Evolutionary conservation across 1,140 invertebrate genomes (phyloP).

Genomic region (Eumaeus atala): DNA sequence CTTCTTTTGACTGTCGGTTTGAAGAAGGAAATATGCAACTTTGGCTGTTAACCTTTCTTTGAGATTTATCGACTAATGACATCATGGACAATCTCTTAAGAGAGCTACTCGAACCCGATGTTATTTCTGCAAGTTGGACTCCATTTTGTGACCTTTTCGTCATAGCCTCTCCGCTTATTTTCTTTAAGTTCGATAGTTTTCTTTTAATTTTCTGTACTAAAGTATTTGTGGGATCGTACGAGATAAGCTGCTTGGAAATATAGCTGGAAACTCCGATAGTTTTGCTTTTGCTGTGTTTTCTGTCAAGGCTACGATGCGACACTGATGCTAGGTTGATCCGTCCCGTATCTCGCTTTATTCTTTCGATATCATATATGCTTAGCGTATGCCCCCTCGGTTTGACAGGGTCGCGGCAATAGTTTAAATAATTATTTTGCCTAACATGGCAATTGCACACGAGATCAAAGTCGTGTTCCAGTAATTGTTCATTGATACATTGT

Average conservation of each 20-base stretch:
- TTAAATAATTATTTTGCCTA: constrained; percentile 58
- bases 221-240: constrained; percentile 63
- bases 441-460: constrained; percentile 68
- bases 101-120: constrained; percentile 53
- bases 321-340: constrained; percentile 44
- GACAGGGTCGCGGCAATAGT: constrained; percentile 43
- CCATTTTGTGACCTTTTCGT: constrained; percentile 63
- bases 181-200: constrained; percentile 70
- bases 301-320: constrained; percentile 67
- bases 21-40: constrained; percentile 61
- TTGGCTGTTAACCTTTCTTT: constrained; percentile 57
- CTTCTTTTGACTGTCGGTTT: constrained; percentile 48
- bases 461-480: constrained; percentile 59
- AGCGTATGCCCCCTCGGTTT: constrained; percentile 56
- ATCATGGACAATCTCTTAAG: constrained; percentile 62
- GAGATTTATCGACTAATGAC: constrained; percentile 60
- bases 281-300: constrained; percentile 67
- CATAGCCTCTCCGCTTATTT: constrained; percentile 63
- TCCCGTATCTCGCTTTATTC: constrained; percentile 54
- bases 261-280: constrained; percentile 65
- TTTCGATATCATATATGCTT: constrained; percentile 61
- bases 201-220: constrained; percentile 71
- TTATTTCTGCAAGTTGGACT: constrained; percentile 64
- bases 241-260: constrained; percentile 67
- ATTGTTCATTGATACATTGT: constrained; percentile 52